phyloP scores from a whole-genome alignment of 2,888 invertebrate genomes.

The Dusona sp. region DNA sequence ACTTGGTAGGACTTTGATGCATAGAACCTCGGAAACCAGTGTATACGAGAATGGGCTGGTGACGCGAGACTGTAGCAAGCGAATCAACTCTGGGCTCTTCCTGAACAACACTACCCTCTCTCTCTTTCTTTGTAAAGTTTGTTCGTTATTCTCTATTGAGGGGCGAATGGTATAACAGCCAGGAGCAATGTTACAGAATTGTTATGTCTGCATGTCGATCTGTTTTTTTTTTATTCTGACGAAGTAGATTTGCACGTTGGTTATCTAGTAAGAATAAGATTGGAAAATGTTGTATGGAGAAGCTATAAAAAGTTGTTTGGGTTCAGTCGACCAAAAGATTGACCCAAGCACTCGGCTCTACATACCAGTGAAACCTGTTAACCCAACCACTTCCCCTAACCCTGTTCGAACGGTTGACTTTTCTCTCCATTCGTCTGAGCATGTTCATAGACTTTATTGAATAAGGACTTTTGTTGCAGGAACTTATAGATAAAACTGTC shows the following conservation, averaged over 20 bases:
- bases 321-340: not conserved
- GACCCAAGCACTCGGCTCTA: not conserved
- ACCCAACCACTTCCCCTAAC: not conserved
- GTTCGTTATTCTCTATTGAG: constrained; percentile 39
- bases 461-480: not conserved
- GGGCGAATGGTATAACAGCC: constrained; percentile 50
- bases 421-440: not conserved
- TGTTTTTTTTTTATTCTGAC: not conserved
- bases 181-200: constrained; percentile 38
- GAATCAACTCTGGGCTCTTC: constrained; percentile 47
- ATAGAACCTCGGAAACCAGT: constrained; percentile 23
- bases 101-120: constrained; percentile 19
- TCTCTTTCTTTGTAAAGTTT: constrained; percentile 43
- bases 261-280: not conserved
- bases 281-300: not conserved
- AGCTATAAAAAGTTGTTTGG: not conserved
- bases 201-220: not conserved
- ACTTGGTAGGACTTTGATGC: constrained; percentile 21
- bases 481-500: not conserved
- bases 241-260: not conserved
- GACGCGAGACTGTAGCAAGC: constrained; percentile 61
- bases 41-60: constrained; percentile 40
- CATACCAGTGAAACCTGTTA: not conserved
- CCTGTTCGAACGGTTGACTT: not conserved
- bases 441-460: not conserved